Percentiles rank a stretch among this genome's conserved stretches.
Evolutionary conservation across 1,140 invertebrate species (phyloP).

Genomic region (Zaprionus vittiger): DNA sequence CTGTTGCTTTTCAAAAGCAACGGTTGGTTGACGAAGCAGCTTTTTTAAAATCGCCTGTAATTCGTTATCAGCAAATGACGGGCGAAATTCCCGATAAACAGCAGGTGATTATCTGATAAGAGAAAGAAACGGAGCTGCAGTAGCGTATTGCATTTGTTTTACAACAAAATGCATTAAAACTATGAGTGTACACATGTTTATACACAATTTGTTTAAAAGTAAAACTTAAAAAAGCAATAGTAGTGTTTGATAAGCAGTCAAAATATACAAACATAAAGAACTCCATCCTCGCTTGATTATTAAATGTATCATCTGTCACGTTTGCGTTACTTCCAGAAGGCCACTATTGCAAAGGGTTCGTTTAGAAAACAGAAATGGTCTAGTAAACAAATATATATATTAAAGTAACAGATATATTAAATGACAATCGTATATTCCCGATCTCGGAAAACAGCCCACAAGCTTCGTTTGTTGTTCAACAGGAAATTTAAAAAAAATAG

Average conservation of each 20-base stretch:
- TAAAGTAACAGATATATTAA: conserved; percentile 51
- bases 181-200: not conserved
- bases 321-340: conserved; percentile 49
- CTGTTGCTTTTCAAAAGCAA: conserved; percentile 46
- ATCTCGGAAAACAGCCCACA: conserved; percentile 38
- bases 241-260: not conserved
- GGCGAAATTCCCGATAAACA: not conserved
- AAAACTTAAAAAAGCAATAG: conserved; percentile 15
- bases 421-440: conserved; percentile 31
- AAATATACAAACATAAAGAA: not conserved
- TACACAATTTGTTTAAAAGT: not conserved
- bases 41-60: not conserved
- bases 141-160: not conserved
- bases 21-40: not conserved
- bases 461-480: conserved; percentile 49
- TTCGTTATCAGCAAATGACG: conserved; percentile 25
- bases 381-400: conserved; percentile 8
- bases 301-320: conserved; percentile 64
- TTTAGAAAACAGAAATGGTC: conserved; percentile 11
- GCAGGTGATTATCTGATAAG: conserved; percentile 23
- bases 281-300: not conserved
- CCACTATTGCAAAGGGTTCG: conserved; percentile 19
- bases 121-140: not conserved
- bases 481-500: conserved; percentile 52
- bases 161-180: not conserved